Evolutionary conservation across 2,797 vertebrate species (phyloP).

Genomic region (Galaxias olidus): DNA sequence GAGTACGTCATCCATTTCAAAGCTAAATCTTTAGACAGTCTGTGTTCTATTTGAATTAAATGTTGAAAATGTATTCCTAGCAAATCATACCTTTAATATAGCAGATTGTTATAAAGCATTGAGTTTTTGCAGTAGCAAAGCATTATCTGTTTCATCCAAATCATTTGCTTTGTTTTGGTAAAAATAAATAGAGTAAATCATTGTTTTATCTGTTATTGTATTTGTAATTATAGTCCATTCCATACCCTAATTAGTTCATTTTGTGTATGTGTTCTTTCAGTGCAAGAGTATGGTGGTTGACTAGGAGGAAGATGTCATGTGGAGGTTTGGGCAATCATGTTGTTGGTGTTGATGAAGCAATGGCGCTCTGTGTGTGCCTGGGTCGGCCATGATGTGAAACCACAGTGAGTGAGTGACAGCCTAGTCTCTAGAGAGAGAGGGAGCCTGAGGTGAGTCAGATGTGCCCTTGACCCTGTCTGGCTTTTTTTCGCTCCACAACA

Average conservation of each 20-base stretch:
- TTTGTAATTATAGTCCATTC: too few relatives aligned
- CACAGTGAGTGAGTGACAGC: conserved; percentile 72
- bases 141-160: too few relatives aligned
- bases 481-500: conserved; percentile 64
- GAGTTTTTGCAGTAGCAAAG: too few relatives aligned
- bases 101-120: too few relatives aligned
- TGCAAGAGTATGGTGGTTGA: conserved; percentile 55
- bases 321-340: conserved; percentile 71
- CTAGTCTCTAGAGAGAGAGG: conserved; percentile 63
- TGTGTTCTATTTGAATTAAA: too few relatives aligned
- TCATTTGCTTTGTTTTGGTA: too few relatives aligned
- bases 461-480: conserved; percentile 65
- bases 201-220: too few relatives aligned
- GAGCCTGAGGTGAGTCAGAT: conserved; percentile 75
- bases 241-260: conserved; percentile 62
- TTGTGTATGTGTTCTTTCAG: conserved; percentile 54
- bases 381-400: conserved; percentile 75
- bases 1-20: too few relatives aligned
- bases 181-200: too few relatives aligned
- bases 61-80: too few relatives aligned
- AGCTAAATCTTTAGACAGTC: too few relatives aligned
- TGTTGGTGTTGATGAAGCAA: conserved; percentile 68
- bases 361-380: conserved; percentile 72
- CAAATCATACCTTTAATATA: too few relatives aligned
- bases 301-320: conserved; percentile 74